Conservation (phyloP, 1,140 invertebrate species). For the Sinella curviseta region DNA sequence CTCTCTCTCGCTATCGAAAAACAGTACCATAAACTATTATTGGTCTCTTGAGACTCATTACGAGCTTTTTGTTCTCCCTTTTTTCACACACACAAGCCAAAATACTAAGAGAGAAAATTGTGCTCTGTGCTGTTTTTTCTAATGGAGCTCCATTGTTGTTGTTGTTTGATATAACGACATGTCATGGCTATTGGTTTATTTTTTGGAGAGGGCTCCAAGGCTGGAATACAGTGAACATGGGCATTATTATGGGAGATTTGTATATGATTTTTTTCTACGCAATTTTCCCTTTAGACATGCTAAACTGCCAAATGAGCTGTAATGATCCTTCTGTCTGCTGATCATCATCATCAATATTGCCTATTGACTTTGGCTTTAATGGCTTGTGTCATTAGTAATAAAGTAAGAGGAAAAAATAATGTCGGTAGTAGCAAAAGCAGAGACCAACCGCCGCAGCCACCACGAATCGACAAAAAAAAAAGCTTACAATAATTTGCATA, state of each 20-base stretch:
- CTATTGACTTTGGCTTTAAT: not conserved
- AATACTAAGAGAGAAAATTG: not conserved
- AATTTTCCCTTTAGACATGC: not conserved
- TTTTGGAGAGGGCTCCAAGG: not conserved
- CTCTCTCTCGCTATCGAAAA: not conserved
- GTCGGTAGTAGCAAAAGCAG: not conserved
- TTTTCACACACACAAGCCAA: not conserved
- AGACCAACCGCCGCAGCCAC: too few species aligned
- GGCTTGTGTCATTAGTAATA: not conserved
- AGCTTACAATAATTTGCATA: too few species aligned
- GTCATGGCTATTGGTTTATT: not conserved
- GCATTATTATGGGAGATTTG: not conserved
- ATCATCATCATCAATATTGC: not conserved
- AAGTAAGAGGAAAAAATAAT: not conserved
- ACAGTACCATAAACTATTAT: not conserved
- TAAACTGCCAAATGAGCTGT: not conserved
- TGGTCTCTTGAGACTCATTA: slow-evolving; percentile 7
- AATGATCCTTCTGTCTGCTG: not conserved
- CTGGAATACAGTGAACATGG: not conserved
- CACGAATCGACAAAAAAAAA: too few species aligned
- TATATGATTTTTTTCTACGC: not conserved
- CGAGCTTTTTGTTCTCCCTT: not conserved
- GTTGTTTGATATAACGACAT: not conserved
- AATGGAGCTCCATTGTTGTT: not conserved
- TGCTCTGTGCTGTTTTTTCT: not conserved